Evolutionary conservation across 2,797 vertebrate genomes (phyloP).

Genomic region (Parauchenoglanis ngamensis): DNA sequence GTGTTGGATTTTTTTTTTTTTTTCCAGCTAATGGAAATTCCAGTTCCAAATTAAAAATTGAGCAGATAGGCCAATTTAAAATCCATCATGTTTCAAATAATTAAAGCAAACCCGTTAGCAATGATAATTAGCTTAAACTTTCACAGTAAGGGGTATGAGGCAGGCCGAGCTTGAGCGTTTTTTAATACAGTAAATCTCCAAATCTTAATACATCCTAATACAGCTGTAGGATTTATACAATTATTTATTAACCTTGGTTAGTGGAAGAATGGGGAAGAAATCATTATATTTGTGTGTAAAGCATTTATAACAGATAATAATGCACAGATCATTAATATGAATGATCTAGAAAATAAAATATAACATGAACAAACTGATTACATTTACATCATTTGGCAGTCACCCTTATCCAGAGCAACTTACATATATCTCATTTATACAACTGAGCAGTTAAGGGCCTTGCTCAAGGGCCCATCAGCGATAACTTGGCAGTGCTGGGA

Average conservation of each 20-base stretch:
- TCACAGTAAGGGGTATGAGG: constrained; percentile 7
- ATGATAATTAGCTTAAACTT: constrained; percentile 30
- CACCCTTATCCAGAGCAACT: too few species aligned
- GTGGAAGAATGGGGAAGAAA: background rate
- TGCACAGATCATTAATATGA: background rate
- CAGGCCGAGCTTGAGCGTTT: background rate
- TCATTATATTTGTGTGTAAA: background rate
- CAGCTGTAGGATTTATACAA: background rate
- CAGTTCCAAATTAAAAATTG: constrained; percentile 38
- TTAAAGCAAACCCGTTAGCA: constrained; percentile 25
- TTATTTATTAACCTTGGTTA: constrained; percentile 7
- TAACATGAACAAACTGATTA: background rate
- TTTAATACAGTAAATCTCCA: background rate
- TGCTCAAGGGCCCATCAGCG: too few species aligned
- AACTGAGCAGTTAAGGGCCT: too few species aligned
- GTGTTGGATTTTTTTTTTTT: constrained; percentile 16
- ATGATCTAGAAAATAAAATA: background rate
- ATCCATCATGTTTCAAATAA: constrained; percentile 41
- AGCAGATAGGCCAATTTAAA: constrained; percentile 38
- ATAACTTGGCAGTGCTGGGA: too few species aligned
- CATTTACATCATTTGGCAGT: too few species aligned
- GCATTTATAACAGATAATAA: background rate
- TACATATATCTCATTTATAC: too few species aligned
- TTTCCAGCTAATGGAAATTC: constrained; percentile 13
- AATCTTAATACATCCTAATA: background rate